These are phyloP conservation scores for Takifugu rubripes DNA, from an alignment of 2,797 vertebrate genomes.

Conservation along the genomic window DNA sequence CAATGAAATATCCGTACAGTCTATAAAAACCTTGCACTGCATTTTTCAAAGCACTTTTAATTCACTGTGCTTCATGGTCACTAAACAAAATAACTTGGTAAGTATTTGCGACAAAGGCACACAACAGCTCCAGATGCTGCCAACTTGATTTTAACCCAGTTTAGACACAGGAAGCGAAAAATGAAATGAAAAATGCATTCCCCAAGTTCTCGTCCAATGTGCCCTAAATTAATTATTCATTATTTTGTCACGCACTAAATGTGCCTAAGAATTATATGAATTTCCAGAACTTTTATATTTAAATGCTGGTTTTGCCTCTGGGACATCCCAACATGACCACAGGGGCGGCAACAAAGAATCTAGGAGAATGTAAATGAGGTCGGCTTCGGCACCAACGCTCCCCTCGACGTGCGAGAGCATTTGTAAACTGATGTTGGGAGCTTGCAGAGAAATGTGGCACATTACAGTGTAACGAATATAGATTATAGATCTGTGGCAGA, in stretches of 20 bases:
- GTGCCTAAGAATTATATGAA: not conserved
- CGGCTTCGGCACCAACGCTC: too few species aligned
- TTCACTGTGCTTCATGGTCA: too few species aligned
- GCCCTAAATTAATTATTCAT: not conserved
- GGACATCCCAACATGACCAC: not conserved
- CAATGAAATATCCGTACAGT: too few species aligned
- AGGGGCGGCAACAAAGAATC: not conserved
- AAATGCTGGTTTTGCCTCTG: not conserved
- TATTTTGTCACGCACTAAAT: not conserved
- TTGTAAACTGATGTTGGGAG: not conserved
- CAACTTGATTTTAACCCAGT: not conserved
- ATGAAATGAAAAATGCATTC: constrained; percentile 4
- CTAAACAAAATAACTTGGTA: too few species aligned
- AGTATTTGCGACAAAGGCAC: not conserved
- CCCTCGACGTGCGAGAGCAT: not conserved
- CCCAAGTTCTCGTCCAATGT: not conserved
- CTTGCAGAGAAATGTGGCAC: not conserved
- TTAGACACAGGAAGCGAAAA: constrained; percentile 1
- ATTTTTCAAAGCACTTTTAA: too few species aligned
- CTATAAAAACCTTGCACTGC: too few species aligned
- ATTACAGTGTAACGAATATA: not conserved
- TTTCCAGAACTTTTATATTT: not conserved
- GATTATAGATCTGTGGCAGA: not conserved
- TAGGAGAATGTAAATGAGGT: not conserved
- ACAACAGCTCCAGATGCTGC: too few species aligned